Base-by-base conservation (phyloP, 2,113 vertebrate genomes). In the Siniperca knerii region DNA sequence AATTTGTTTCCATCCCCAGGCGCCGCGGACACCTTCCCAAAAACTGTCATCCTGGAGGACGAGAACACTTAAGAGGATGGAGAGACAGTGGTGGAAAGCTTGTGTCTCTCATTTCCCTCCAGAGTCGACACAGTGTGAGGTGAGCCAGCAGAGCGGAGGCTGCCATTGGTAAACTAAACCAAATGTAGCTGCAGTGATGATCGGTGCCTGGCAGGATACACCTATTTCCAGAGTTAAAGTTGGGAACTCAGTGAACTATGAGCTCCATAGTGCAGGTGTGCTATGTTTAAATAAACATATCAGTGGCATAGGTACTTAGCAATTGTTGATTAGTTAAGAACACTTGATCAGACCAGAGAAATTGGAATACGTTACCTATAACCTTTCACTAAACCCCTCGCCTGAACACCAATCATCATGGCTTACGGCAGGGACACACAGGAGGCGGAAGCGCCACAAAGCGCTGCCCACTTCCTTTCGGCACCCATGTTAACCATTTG, bases 81-180 rank as follows among this genome's bases (percentile, higher is more conserved):
- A 29, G 65, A 77, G 52, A 52, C 42, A 13, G 60, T 35, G 20
- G 52, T 82, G 81, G 89, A 89, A 88, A 80, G 88, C 71, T 74
- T 21, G 62, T 18, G 50, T 58, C 40, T 85, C 64, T 85, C 9
- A n/a, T 78, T 75, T 74, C 66, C 65, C 50, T 70, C 40, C 50
- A 75, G 37, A 48, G 62, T 42, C 12, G n/a, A 65, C 29, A 15
- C 11, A 16, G 57, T 8, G 44, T 2, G 62, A 70, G 64, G 4
- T 10, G 44, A 84, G 81, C 86, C 83, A 78, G 66, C 70, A 21
- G 70, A 67, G 66, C 0, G 7, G 60, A 73, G 35, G 55, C 62
- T 52, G 77, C 75, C 55, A 79, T 40, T 4, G 52, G 52, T 44
- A 64, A 79, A 12, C 4, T 48, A 16, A 72, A 79, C 54, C 78